A percentile compares a stretch with the other conserved stretches of the same genome.
Conservation (phyloP, 92 coral and sea anemone genomes). For the Umimayanthus kanabou region DNA sequence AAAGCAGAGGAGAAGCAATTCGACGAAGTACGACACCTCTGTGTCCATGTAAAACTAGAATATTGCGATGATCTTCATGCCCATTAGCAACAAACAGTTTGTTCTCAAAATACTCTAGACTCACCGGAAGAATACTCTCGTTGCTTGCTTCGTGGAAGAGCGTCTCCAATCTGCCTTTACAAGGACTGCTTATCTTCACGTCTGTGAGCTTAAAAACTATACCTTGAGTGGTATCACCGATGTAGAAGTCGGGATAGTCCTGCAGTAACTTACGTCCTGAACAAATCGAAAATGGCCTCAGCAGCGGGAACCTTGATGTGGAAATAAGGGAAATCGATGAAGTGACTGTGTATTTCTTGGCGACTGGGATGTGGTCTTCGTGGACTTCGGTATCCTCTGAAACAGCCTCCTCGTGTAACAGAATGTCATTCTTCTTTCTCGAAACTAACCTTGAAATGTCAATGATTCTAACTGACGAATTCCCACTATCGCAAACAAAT, state of each 20-base stretch:
- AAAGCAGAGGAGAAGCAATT: conserved; percentile 32
- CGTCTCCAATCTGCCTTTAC: too few relatives aligned
- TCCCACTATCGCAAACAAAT: neutral
- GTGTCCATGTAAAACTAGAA: conserved; percentile 9
- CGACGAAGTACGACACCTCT: conserved; percentile 19
- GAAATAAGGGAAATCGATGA: neutral
- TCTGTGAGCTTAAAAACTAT: conserved; percentile 33
- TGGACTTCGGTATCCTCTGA: neutral
- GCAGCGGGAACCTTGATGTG: neutral
- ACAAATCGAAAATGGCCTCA: neutral
- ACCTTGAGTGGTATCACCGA: conserved; percentile 43
- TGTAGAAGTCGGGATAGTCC: conserved; percentile 42
- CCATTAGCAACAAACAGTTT: conserved; percentile 21
- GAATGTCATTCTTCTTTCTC: too few relatives aligned
- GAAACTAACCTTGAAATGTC: neutral
- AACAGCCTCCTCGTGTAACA: neutral
- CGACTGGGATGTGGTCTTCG: neutral
- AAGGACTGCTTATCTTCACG: conserved; percentile 24
- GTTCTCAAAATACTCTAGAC: conserved; percentile 7
- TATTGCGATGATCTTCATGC: neutral
- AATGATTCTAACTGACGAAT: neutral
- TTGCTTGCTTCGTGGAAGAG: neutral
- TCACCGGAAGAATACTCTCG: conserved; percentile 15
- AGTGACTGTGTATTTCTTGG: neutral
- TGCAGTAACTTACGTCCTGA: neutral